Conservation (phyloP, 2,797 vertebrate genomes). For the Erpetoichthys calabaricus region DNA sequence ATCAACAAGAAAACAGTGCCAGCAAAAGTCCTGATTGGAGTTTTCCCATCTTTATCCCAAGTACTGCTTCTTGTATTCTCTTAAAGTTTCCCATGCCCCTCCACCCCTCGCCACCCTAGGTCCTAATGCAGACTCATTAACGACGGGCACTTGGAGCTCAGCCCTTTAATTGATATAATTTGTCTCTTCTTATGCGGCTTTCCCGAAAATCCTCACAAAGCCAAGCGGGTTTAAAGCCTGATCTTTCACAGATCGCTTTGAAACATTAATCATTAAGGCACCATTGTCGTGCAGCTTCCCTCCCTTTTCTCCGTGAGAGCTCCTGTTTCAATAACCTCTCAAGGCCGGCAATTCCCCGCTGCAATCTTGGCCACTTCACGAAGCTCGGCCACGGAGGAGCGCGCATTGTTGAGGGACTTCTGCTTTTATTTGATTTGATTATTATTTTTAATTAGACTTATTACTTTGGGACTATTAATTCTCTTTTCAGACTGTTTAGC, state of each 20-base stretch:
- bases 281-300: constrained; percentile 27
- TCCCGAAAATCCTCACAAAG: constrained; percentile 21
- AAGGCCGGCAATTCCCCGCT: constrained; percentile 51
- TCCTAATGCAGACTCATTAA: constrained; percentile 28
- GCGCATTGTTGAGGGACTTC: constrained; percentile 45
- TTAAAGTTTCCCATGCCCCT: too few relatives aligned
- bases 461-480: constrained; percentile 51
- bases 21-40: too few relatives aligned
- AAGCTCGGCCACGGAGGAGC: constrained; percentile 37
- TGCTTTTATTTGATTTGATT: constrained; percentile 46
- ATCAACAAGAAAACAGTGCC: too few relatives aligned
- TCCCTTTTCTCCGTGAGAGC: constrained; percentile 23
- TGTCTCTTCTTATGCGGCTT: constrained; percentile 11
- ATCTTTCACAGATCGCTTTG: constrained; percentile 25
- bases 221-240: constrained; percentile 11
- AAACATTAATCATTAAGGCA: constrained; percentile 47
- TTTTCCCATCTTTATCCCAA: too few relatives aligned
- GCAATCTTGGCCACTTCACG: constrained; percentile 47
- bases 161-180: constrained; percentile 5
- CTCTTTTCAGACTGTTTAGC: constrained; percentile 46
- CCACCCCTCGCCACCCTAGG: constrained; percentile 13
- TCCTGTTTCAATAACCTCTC: constrained; percentile 41
- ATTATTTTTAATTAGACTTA: constrained; percentile 40
- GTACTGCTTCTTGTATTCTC: too few relatives aligned
- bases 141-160: neutral